Evolutionary conservation across 2,888 invertebrate genomes (phyloP).

Genomic region (Apotomis turbidana): DNA sequence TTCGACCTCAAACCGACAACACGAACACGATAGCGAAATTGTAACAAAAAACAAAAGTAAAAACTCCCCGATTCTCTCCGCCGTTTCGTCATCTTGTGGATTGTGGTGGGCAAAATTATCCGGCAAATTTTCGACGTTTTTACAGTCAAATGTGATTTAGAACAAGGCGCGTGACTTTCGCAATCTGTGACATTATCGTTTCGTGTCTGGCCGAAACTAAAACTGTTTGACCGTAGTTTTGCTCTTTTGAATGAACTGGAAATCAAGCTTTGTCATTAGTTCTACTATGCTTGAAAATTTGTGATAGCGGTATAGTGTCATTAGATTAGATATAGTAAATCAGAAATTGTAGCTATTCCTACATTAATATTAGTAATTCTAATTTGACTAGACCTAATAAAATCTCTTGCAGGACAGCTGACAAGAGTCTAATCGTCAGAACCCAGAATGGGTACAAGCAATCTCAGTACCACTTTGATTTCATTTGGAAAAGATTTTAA

Average conservation of each 20-base stretch:
- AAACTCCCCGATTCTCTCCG: constrained; percentile 52
- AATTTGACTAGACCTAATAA: constrained; percentile 12
- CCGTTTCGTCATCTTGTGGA: constrained; percentile 59
- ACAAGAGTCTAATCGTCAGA: constrained; percentile 50
- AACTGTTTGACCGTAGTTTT: constrained; percentile 64
- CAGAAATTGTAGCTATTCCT: neutral
- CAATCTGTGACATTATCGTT: constrained; percentile 73
- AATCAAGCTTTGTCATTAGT: constrained; percentile 10
- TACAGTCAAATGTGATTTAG: constrained; percentile 67
- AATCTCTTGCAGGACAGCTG: constrained; percentile 33
- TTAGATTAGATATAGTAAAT: neutral
- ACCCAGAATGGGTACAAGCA: constrained; percentile 59
- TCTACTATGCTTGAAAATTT: neutral
- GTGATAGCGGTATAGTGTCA: neutral
- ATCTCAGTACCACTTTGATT: constrained; percentile 69
- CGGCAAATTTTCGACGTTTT: constrained; percentile 65
- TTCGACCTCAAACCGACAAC: constrained; percentile 56
- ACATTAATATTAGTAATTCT: neutral
- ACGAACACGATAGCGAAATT: constrained; percentile 52
- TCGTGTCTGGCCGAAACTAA: constrained; percentile 76
- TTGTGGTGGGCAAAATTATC: constrained; percentile 62
- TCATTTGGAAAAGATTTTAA: constrained; percentile 75
- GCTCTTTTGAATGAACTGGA: constrained; percentile 29
- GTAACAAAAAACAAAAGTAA: constrained; percentile 55
- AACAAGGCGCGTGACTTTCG: constrained; percentile 75